These are phyloP conservation scores for Sceloporus undulatus DNA, from an alignment of 2,113 vertebrate species.

Conservation along the genomic window DNA sequence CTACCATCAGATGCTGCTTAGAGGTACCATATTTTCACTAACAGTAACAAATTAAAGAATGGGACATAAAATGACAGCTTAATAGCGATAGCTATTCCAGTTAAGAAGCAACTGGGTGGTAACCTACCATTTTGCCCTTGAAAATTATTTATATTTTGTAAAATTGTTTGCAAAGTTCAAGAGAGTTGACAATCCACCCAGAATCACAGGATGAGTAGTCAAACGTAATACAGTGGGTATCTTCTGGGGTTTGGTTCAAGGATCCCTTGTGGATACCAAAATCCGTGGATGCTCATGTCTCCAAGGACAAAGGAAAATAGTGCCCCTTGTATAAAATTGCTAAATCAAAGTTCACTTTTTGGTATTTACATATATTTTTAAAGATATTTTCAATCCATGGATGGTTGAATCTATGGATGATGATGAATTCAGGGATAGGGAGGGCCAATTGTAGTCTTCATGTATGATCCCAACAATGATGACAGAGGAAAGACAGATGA, in stretches of 20 bases:
- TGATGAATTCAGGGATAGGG: too few relatives aligned
- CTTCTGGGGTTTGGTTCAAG: too few relatives aligned
- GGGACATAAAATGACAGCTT: not conserved
- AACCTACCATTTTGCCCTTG: not conserved
- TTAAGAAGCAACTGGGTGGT: not conserved
- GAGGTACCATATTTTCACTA: not conserved
- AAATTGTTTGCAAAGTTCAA: constrained; percentile 2
- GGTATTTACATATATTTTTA: too few relatives aligned
- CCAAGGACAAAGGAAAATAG: too few relatives aligned
- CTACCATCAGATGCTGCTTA: not conserved
- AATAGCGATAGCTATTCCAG: not conserved
- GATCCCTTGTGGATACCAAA: too few relatives aligned
- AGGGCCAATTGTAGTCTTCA: not conserved
- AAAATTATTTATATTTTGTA: not conserved
- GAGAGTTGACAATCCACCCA: not conserved
- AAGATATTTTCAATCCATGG: too few relatives aligned
- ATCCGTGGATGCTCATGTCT: too few relatives aligned
- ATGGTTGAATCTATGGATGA: too few relatives aligned
- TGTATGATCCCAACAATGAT: not conserved
- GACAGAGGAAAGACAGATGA: not conserved
- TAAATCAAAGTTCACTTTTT: too few relatives aligned
- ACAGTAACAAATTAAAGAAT: not conserved
- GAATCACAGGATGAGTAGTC: not conserved
- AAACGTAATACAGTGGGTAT: not conserved
- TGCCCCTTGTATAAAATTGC: too few relatives aligned